Percentiles rank a stretch among this genome's conserved stretches.
Conservation (phyloP, 2,113 vertebrate species). For the Cyprinodon tularosa region DNA sequence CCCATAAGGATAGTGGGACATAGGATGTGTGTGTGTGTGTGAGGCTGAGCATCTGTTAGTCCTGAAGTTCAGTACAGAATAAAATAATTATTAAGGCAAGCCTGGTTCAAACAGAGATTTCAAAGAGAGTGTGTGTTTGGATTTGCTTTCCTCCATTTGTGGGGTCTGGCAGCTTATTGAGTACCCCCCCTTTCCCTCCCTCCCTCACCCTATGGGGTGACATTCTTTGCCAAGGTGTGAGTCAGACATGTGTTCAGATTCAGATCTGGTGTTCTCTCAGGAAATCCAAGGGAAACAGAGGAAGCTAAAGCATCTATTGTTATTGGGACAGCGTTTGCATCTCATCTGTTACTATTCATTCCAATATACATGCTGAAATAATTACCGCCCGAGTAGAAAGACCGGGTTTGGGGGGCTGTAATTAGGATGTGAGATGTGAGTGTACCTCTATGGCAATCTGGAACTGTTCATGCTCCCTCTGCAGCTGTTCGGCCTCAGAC, state of each 20-base stretch:
- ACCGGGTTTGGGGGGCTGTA: constrained; percentile 36
- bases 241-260: not conserved
- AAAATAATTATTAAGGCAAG: not conserved
- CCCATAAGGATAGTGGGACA: too few species aligned
- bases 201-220: not conserved
- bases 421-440: constrained; percentile 40
- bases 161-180: too few species aligned
- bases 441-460: constrained; percentile 82
- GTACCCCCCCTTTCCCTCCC: too few species aligned
- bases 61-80: not conserved
- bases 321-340: constrained; percentile 6
- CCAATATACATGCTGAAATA: constrained; percentile 37
- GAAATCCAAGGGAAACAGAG: not conserved
- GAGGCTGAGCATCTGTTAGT: not conserved
- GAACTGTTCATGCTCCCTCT: constrained; percentile 97
- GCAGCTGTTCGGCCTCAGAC: constrained; percentile 96
- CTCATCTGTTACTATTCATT: constrained; percentile 55
- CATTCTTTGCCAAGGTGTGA: not conserved
- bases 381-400: constrained; percentile 46
- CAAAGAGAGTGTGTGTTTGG: not conserved
- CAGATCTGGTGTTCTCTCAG: not conserved
- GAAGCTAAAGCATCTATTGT: not conserved
- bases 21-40: too few species aligned
- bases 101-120: not conserved
- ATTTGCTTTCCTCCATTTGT: not conserved